Base-by-base conservation (phyloP, 2,888 invertebrate species). In the Mythimna lalbum region DNA sequence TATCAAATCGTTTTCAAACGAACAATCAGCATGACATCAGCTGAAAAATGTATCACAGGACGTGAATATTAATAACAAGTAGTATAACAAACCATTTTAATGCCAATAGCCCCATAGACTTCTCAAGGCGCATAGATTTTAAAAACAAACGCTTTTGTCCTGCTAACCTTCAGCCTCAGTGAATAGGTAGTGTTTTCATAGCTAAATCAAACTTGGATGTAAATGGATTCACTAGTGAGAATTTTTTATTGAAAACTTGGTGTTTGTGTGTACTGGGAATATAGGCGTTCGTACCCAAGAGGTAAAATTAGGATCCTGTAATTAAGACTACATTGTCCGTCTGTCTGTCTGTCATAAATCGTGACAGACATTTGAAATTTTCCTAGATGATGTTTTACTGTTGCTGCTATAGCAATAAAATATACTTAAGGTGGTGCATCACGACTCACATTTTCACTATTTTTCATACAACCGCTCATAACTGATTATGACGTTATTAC, bases 131-230 rank as follows among this genome's bases (percentile, higher is more conserved):
- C 3, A 17, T 76, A 73, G 80, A 69, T 76, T 83, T 59, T 86
- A 80, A 86, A 85, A 89, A 90, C 88, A 89, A 86, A 63, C 69
- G 77, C 84, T 77, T 85, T 86, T 81, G 86, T 83, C 71, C 49
- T 59, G 7, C 50, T 84, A 82, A 86, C 86, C 86, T 86, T 80
- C 69, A 12, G 0, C 0, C 57, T 72, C 76, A 80, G 71, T 69
- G 75, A 87, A 86, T 89, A 81, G 86, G 67, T 68, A 63, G 68
- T 89, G 83, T 87, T 87, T 83, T 76, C 63, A 79, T 71, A 71
- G 68, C 69, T 64, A 52, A 56, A 21, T 19, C 5, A 6, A 4
- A 33, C 10, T 23, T 21, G 39, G 47, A 4, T 2, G 12, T 31
- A 47, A 59, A 66, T 49, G 23, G 5, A 21, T n/a, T 17, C 14